Percentiles rank a stretch among this genome's conserved stretches.
Conservation (phyloP, 1,140 invertebrate genomes). For the Apis cerana region DNA sequence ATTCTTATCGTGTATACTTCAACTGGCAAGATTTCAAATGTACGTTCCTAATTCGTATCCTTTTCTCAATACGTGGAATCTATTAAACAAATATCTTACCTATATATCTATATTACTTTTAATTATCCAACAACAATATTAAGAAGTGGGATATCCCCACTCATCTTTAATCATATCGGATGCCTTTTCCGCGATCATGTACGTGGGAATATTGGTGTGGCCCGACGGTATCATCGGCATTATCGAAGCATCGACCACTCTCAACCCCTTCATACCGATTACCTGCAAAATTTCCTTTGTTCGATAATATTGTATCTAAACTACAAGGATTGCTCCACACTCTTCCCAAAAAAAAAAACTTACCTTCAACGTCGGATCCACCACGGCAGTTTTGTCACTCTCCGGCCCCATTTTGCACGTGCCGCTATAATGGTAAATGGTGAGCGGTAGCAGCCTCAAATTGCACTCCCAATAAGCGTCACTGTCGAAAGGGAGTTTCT, state of each 20-base stretch:
- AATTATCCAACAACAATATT: no score
- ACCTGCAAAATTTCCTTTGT: slow-evolving; percentile 18
- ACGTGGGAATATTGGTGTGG: slow-evolving; percentile 85
- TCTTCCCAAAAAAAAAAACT: background rate
- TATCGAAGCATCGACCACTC: slow-evolving; percentile 89
- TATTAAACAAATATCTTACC: no score
- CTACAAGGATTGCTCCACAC: no score
- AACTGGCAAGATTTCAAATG: no score
- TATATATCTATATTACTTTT: no score
- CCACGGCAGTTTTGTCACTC: slow-evolving; percentile 86
- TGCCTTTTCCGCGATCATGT: slow-evolving; percentile 89
- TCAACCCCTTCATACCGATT: slow-evolving; percentile 84
- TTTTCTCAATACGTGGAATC: no score
- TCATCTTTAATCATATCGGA: slow-evolving; percentile 85
- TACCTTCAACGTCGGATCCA: slow-evolving; percentile 85
- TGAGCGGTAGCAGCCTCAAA: slow-evolving; percentile 85
- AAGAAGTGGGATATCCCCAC: slow-evolving; percentile 65
- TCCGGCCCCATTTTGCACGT: slow-evolving; percentile 93
- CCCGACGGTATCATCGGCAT: slow-evolving; percentile 82
- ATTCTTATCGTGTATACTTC: no score
- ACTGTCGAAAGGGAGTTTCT: slow-evolving; percentile 83
- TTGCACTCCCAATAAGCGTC: slow-evolving; percentile 89
- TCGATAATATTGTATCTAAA: no score
- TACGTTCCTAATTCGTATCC: no score
- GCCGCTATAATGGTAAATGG: slow-evolving; percentile 89